Evolutionary conservation across 1,140 invertebrate species (phyloP), one percentile per base, ranked within the genome.

Genomic region (Ceratina calcarata): DNA sequence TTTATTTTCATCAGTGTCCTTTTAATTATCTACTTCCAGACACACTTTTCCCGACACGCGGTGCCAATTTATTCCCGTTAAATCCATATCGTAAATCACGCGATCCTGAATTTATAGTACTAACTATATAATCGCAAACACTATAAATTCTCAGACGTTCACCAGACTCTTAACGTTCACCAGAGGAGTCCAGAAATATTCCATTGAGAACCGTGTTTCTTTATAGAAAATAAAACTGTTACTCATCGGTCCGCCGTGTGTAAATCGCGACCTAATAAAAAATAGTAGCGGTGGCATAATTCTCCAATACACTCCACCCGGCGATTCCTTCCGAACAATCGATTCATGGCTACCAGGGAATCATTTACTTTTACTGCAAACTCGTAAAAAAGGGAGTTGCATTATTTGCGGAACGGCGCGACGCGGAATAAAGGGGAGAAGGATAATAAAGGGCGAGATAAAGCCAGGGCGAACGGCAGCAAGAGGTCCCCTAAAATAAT

Each of bases 331-430:
- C 24, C 37, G 37, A 0, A 10, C 22, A 4, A 53, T 68, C 45
- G 49, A 68, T 67, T 51, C 20, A 8, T 10, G 15, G 8, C 15
- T n/a, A 53, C 37, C 37, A 49, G 2, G 3, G 16, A n/a, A 68
- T 68, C 66, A 13, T 68, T 53, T 68, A 13, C 49, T 27, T 68
- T 68, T 53, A 53, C 16, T n/a, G 12, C 22, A 27, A 68, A 53
- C 49, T 68, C 49, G 22, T 68, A 53, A 53, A 27, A 53, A 53
- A 53, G 16, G 16, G 18, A 16, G 22, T 7, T 27, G 66, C 66
- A 27, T 68, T 68, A 53, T 68, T 68, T n/a, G 49, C 16, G 45
- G 16, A 27, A 53, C 0, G 22, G 51, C 3, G 10, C 49, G 49
- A 6, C 22, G 37, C 37, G 3, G 37, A 45, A 27, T n/a, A 53